These are phyloP conservation scores for Premnoplex brunnescens DNA, from an alignment of 2,797 vertebrate genomes.

Conservation along the genomic window DNA sequence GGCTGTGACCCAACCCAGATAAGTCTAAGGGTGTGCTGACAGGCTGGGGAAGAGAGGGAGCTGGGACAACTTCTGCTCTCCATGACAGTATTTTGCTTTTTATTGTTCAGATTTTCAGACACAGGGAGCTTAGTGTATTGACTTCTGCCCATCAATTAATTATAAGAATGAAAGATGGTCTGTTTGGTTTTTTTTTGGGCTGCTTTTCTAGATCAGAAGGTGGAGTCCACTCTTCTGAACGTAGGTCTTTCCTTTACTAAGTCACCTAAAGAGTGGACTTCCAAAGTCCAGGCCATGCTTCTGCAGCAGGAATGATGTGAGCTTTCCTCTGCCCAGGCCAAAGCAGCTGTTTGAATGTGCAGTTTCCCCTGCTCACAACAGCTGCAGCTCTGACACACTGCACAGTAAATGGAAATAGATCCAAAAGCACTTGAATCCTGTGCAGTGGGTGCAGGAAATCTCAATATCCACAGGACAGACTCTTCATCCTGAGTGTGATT, in stretches of 20 bases:
- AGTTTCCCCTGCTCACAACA: not conserved
- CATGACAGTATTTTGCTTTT: not conserved
- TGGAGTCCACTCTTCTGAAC: not conserved
- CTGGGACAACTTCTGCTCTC: not conserved
- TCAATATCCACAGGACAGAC: not conserved
- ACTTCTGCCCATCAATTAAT: not conserved
- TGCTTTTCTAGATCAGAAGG: not conserved
- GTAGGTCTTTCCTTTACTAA: not conserved
- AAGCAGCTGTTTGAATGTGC: not conserved
- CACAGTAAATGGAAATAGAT: not conserved
- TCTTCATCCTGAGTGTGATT: not conserved
- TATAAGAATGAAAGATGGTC: not conserved
- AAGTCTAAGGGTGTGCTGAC: not conserved
- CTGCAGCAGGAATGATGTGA: not conserved
- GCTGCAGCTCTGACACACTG: not conserved
- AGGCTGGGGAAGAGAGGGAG: not conserved
- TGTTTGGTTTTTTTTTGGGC: not conserved
- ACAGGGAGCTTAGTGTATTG: not conserved
- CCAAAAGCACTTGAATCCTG: not conserved
- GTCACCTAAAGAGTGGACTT: not conserved
- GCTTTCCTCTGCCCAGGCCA: not conserved
- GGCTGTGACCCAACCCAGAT: constrained; percentile 27
- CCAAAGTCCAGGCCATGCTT: not conserved
- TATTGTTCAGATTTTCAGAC: not conserved
- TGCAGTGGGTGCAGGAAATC: not conserved